A percentile compares a stretch with the other conserved stretches of the same genome.
Evolutionary conservation across 1,140 invertebrate genomes (phyloP).

Genomic region (Plectus sambesii): DNA sequence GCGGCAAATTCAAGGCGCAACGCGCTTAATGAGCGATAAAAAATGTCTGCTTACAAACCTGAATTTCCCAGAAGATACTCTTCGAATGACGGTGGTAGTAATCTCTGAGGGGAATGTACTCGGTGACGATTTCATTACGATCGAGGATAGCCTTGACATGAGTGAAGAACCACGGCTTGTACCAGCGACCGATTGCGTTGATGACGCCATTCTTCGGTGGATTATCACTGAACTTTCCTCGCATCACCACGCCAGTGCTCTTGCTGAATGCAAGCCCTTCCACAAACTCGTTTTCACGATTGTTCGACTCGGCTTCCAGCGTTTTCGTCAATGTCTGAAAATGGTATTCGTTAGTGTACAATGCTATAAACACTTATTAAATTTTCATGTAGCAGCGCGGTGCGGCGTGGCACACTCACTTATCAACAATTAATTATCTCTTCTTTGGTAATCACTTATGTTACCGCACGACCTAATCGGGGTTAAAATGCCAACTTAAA

Average conservation of each 20-base stretch:
- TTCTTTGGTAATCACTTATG: too few relatives aligned
- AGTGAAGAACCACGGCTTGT: conserved; percentile 72
- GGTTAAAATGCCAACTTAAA: too few relatives aligned
- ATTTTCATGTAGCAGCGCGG: too few relatives aligned
- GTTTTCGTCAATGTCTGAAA: conserved; percentile 50
- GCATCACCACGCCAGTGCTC: conserved; percentile 63
- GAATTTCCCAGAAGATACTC: conserved; percentile 69
- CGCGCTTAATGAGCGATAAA: background rate
- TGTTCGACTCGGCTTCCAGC: conserved; percentile 47
- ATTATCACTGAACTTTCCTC: conserved; percentile 56
- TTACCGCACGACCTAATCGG: too few relatives aligned
- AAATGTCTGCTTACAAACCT: conserved; percentile 49
- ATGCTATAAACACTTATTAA: too few relatives aligned
- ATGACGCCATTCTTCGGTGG: conserved; percentile 55
- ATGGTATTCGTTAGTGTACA: too few relatives aligned
- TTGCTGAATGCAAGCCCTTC: conserved; percentile 60
- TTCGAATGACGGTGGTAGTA: conserved; percentile 70
- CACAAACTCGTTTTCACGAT: conserved; percentile 58
- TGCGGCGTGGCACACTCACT: too few relatives aligned
- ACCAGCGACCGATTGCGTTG: conserved; percentile 63
- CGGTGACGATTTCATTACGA: conserved; percentile 45
- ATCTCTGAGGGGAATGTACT: conserved; percentile 66
- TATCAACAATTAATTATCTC: too few relatives aligned
- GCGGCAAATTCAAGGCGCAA: background rate
- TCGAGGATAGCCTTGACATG: conserved; percentile 58